Base-by-base conservation (phyloP, 2,888 invertebrate genomes). In the Tanytarsus gracilentus region DNA sequence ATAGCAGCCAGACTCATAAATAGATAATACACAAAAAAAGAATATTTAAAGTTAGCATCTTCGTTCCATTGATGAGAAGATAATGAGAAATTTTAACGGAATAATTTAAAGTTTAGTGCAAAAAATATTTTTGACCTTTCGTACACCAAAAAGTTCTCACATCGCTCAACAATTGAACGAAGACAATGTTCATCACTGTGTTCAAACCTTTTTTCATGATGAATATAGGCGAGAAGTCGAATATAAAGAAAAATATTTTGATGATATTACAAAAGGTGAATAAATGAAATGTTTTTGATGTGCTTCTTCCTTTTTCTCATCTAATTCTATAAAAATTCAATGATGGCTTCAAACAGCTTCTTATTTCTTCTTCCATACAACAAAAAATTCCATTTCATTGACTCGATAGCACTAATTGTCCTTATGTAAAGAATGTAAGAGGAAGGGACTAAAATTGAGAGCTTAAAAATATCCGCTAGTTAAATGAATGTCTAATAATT, bases 401-500 rank as follows among this genome's bases (percentile, higher is more conserved):
- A 36, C 16, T 36, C n/a, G 14, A 14, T 14, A 36, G 36, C 36
- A 44, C 44, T 14, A 44, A 16, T 3, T 26, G 29, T 29, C 14
- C 51, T 26, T n/a, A 29, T 29, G 26, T 16, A 14, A 49, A 33
- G 8, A 8, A 14, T 29, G 26, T 25, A 14, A 26, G 27, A n/a
- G 33, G 26, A 40, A 36, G 33, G 40, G n/a, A 21, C 25, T 21
- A 55, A 33, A 39, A 36, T 56, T 40, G 23, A 44, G 48, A 58
- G 58, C 44, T 44, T 48, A 48, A 48, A 40, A 48, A 58, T 58
- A 58, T 58, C 58, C 58, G 48, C 58, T 58, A 58, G 58, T 48
- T 58, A 58, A 44, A 48, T 58, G 56, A 56, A 40, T 56, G 58
- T 58, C 58, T 58, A 58, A 44, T 58, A 48, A 58, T 48, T 58